These are phyloP conservation scores for Nyctalus aviator DNA, from an alignment of 2,797 vertebrate genomes.

Conservation along the genomic window DNA sequence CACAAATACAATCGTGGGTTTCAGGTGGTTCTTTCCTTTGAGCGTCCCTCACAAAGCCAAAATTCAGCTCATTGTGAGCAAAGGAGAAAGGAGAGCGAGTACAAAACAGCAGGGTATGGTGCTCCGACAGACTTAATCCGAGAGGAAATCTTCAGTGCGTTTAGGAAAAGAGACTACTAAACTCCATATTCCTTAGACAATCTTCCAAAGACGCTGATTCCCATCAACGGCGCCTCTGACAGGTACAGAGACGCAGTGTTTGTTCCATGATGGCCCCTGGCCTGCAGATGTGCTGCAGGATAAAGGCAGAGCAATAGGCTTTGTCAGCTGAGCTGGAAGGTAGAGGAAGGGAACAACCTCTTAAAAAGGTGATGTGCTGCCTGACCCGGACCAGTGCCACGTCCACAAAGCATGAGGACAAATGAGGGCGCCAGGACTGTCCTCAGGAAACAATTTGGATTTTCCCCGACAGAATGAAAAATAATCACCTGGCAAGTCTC, in stretches of 20 bases:
- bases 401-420: background rate
- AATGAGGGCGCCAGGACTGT: background rate
- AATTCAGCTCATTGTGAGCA: background rate
- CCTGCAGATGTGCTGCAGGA: background rate
- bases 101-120: background rate
- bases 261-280: background rate
- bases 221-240: background rate
- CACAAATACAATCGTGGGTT: constrained; percentile 23
- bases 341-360: background rate
- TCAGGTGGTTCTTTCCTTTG: constrained; percentile 34
- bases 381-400: background rate
- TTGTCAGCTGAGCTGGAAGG: background rate
- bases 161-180: background rate
- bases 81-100: background rate
- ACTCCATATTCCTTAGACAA: background rate
- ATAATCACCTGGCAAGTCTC: background rate
- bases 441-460: background rate
- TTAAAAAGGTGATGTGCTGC: background rate
- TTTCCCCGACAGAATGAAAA: constrained; percentile 5
- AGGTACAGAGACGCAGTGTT: background rate
- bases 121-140: background rate
- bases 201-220: background rate
- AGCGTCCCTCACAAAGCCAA: constrained; percentile 15
- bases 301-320: background rate
- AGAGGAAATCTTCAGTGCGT: background rate